A percentile compares a stretch with the other conserved stretches of the same genome.
These are phyloP conservation scores for Microtus richardsoni DNA, from an alignment of 2,113 vertebrate genomes.

Conservation along the genomic window DNA sequence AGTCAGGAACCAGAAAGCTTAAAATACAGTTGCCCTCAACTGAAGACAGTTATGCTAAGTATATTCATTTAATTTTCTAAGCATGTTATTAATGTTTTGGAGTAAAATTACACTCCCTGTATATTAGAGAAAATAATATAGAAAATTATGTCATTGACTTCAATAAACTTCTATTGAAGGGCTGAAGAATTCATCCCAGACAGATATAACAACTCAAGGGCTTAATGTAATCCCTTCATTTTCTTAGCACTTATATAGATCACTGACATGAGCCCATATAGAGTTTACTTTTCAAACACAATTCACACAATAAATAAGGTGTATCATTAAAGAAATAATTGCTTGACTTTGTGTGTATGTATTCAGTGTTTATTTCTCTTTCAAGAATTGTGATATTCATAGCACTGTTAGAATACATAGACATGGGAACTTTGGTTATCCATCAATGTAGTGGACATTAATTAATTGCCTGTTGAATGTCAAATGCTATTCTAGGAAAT, in stretches of 20 bases:
- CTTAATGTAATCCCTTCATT: constrained; percentile 26
- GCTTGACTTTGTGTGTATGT: neutral
- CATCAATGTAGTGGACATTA: neutral
- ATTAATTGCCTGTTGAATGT: neutral
- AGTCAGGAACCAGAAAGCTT: neutral
- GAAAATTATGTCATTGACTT: constrained; percentile 36
- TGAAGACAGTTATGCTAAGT: constrained; percentile 58
- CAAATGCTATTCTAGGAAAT: neutral
- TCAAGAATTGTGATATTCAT: neutral
- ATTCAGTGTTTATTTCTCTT: neutral
- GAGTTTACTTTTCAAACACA: neutral
- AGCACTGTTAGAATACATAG: neutral
- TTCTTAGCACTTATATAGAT: constrained; percentile 22
- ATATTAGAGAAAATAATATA: neutral
- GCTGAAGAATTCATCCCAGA: constrained; percentile 37
- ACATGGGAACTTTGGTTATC: neutral
- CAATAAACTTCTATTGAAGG: constrained; percentile 45
- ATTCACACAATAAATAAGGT: neutral
- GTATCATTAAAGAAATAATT: neutral
- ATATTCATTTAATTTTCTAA: constrained; percentile 51
- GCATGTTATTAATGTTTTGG: neutral
- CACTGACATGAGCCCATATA: neutral
- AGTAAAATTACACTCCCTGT: neutral
- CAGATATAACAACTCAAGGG: constrained; percentile 44
- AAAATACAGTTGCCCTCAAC: neutral